Base-by-base conservation (phyloP, 2,797 vertebrate genomes). In the Apogon talboti region DNA sequence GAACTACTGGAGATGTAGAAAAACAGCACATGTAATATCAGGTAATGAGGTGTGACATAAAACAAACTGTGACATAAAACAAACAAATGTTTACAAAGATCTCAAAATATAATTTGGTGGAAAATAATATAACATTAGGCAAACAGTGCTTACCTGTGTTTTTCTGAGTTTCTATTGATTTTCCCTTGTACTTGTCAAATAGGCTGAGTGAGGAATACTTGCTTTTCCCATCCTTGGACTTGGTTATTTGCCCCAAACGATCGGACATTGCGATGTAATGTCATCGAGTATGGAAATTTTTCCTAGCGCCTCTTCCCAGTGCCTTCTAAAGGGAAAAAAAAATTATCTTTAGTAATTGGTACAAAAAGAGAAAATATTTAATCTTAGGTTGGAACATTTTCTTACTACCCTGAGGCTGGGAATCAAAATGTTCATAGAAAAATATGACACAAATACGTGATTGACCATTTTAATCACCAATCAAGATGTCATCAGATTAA, bases 221-320 rank as follows among this genome's bases (percentile, higher is more conserved):
- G 96, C 96, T 98, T 98, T 99, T 99, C 95, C 97, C 98, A 99
- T 99, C 98, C 97, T 98, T 99, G 97, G 97, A 97, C 97, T 99
- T 99, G 97, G 96, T 97, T 96, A 98, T 97, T 98, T 98, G 98
- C 97, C 98, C 98, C 96, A 98, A 98, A 98, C 98, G 98, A 99
- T 99, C 98, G 94, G 98, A 99, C 98, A 99, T 99, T 95, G 96
- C 98, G 97, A 98, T 98, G 97, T 97, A 99, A 97, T 96, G 96
- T 99, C 98, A 99, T 99, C 97, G 94, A 99, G 97, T 99, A 99
- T 96, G 94, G 92, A 98, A 98, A 96, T 99, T 96, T 95, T 94
- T 96, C 93, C 96, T 94, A 94, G 95, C 96, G 81, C 96, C 97
- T 92, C 93, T 98, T 95, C 82, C 90, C 94, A 97, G 93, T 96